Evolutionary conservation across 2,888 invertebrate genomes (phyloP).

Genomic region (Julus scanicus): DNA sequence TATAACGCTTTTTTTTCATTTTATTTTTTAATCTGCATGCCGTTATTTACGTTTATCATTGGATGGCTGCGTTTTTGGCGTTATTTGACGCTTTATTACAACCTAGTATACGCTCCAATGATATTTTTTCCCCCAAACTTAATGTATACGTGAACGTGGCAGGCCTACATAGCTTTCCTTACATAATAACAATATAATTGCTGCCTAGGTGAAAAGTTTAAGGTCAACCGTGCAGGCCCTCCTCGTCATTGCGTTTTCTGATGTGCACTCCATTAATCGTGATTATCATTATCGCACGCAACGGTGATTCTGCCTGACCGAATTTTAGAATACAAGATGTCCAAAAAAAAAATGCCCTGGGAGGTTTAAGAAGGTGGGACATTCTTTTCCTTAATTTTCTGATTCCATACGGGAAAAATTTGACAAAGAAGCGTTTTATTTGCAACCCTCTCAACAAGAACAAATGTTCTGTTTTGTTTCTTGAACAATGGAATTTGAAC

Average conservation of each 20-base stretch:
- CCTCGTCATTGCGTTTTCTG: background rate
- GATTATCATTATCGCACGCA: constrained; percentile 15
- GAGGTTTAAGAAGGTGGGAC: too few relatives aligned
- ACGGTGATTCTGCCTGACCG: constrained; percentile 17
- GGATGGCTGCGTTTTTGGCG: constrained; percentile 13
- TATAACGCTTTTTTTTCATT: background rate
- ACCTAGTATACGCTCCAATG: constrained; percentile 1
- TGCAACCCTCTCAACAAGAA: too few relatives aligned
- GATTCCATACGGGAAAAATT: too few relatives aligned
- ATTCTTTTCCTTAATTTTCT: too few relatives aligned
- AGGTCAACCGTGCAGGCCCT: constrained; percentile 6
- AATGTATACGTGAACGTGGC: background rate
- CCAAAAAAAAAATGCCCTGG: background rate
- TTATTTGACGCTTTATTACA: background rate
- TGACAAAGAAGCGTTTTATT: too few relatives aligned
- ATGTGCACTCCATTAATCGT: constrained; percentile 34
- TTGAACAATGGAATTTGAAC: too few relatives aligned
- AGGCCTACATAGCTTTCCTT: constrained; percentile 3
- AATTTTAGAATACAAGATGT: background rate
- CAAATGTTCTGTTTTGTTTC: too few relatives aligned
- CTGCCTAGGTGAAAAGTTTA: constrained; percentile 23
- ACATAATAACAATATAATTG: constrained; percentile 12
- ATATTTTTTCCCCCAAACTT: background rate
- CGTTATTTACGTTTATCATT: background rate
- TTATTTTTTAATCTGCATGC: background rate